A percentile compares a stretch with the other conserved stretches of the same genome.
These are phyloP conservation scores for Drosophila mauritiana DNA, from an alignment of 1,140 invertebrate species.

Conservation along the genomic window DNA sequence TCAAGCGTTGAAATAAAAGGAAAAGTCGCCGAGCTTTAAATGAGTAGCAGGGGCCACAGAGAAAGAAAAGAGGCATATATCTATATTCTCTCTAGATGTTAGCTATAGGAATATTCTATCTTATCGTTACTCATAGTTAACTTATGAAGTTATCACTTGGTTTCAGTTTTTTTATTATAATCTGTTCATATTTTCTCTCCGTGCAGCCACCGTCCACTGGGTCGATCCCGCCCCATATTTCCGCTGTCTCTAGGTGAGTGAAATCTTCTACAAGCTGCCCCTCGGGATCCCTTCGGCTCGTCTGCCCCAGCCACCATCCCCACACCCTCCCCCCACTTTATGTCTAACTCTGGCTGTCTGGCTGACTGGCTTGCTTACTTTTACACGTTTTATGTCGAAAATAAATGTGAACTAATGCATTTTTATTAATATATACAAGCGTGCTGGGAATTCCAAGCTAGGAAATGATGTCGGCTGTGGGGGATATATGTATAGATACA, in stretches of 20 bases:
- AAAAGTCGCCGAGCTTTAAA: slow-evolving; percentile 77
- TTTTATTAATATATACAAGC: slow-evolving; percentile 84
- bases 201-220: slow-evolving; percentile 24
- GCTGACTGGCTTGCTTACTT: slow-evolving; percentile 64
- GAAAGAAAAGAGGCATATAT: background rate
- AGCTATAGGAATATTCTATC: too few species aligned
- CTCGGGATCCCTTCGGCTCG: slow-evolving; percentile 32
- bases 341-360: slow-evolving; percentile 17
- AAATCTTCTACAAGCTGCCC: slow-evolving; percentile 54
- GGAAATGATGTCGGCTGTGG: slow-evolving; percentile 37
- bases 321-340: background rate
- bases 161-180: too few species aligned
- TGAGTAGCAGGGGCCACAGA: slow-evolving; percentile 38
- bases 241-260: slow-evolving; percentile 26
- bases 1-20: slow-evolving; percentile 72
- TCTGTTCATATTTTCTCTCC: background rate
- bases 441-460: slow-evolving; percentile 74
- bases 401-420: slow-evolving; percentile 84
- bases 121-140: too few species aligned
- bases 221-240: background rate
- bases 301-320: slow-evolving; percentile 6
- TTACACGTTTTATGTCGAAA: slow-evolving; percentile 81
- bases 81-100: too few species aligned
- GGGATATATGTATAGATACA: slow-evolving; percentile 2
- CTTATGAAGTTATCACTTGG: too few species aligned